Base-by-base conservation (phyloP, 2,797 vertebrate genomes). In the Euthynnus affinis region DNA sequence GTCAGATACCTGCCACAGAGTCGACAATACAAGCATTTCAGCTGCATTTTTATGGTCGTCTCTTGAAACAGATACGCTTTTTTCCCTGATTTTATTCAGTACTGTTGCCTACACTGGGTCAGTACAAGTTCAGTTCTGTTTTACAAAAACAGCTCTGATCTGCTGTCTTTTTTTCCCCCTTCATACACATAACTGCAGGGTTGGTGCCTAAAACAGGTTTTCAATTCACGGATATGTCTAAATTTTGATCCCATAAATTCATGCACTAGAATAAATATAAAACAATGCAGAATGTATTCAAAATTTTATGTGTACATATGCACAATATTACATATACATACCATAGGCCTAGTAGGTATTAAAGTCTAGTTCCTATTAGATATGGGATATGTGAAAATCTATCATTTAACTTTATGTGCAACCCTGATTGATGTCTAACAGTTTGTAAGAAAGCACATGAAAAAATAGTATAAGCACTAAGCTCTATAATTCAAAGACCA, bases 111-210 rank as follows among this genome's bases (percentile, higher is more conserved):
- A 77, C 75, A 74, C 40, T 34, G 42, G 69, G 58, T 74, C 77
- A 78, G 13, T n/a, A 42, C 37, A 13, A 23, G 68, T 71, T 68
- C 71, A 59, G 15, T 44, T 65, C 51, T 63, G 49, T 59, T 80
- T 81, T 32, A 59, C 14, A 4, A 81, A 79, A 85, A 80, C 65
- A 80, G 65, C 40, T 79, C 20, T 52, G 58, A 74, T 69, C 22
- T 18, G 18, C 67, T 71, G 37, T 51, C 49, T 67, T 60, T 29
- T 60, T 70, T 20, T 65, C 5, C 5, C 5, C 20, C 18, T 25
- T 14, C 32, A 62, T 14, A 52, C 1, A 58, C 37, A 73, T 25
- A 40, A 44, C 12, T 48, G 20, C 22, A 56, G 10, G 49, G 42
- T 49, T 60, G 18, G 9, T 48, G 37, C 9, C 25, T 55, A 22